Percentiles rank a stretch among this genome's conserved stretches.
Evolutionary conservation across 2,888 invertebrate species (phyloP).

Genomic region (Pristionchus fissidentatus): DNA sequence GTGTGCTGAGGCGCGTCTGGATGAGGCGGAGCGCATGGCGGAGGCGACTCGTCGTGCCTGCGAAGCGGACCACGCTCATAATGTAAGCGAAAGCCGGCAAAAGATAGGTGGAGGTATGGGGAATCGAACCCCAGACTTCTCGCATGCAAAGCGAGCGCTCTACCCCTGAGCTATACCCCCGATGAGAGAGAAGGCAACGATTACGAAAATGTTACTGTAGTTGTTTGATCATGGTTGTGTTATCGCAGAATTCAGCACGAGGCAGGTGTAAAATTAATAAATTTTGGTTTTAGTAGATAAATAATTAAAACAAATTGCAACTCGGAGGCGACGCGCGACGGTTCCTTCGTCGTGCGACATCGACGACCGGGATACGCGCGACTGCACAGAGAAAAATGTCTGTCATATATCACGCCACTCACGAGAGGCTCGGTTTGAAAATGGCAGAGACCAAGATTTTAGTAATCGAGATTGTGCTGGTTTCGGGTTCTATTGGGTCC

Average conservation of each 20-base stretch:
- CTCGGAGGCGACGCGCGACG: constrained; percentile 12
- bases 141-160: constrained; percentile 72
- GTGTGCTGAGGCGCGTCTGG: constrained; percentile 11
- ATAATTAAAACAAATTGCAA: no score
- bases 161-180: constrained; percentile 68
- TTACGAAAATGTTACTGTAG: no score
- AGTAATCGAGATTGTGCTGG: no score
- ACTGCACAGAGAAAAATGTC: no score
- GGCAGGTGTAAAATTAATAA: no score
- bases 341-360: constrained; percentile 35
- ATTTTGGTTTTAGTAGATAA: no score
- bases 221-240: no score
- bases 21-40: constrained; percentile 40
- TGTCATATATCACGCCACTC: no score
- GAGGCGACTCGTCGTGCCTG: background rate
- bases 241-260: no score
- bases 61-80: background rate
- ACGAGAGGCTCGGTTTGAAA: no score
- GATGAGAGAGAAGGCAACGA: background rate
- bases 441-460: no score
- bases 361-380: constrained; percentile 32
- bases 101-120: constrained; percentile 63
- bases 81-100: constrained; percentile 3
- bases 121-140: constrained; percentile 72
- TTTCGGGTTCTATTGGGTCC: no score